Evolutionary conservation across 2,113 vertebrate genomes (phyloP), one percentile per base, ranked within the genome.

Genomic region (Silurus meridionalis): DNA sequence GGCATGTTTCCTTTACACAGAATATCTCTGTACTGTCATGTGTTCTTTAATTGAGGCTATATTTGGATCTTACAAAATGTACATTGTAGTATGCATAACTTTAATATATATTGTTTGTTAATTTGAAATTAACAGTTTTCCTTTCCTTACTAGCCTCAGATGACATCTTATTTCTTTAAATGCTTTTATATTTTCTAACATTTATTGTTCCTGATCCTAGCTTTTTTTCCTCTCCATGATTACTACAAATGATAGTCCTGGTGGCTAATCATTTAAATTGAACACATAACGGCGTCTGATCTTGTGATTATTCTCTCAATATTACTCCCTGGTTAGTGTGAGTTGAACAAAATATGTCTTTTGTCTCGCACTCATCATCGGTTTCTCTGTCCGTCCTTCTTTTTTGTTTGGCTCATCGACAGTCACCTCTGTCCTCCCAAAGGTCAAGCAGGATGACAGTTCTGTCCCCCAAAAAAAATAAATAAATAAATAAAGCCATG

Each of bases 251-350:
- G 23, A 25, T 25, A 53, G 15, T 79, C 77, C 8, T 60, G 28
- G 11, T 80, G 15, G 15, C 28, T 37, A 9, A 60, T 80, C 17
- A 21, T 10, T 50, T 61, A 53, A 52, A 53, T 82, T 67, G 53
- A 28, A 5, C 64, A 72, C 66, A 71, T 5, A 57, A 15, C 9
- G 25, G 64, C 58, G 64, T 15, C 8, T 72, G 82, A 72, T 15
- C 66, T 53, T 23, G 28, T 83, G 52, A 83, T 83, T 83, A 83
- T 72, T 83, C 66, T 50, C 52, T 55, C 53, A 58, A 71, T 72
- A 52, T 83, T 63, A 23, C 52, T 83, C 53, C 66, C 52, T 3
- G 9, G 52, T 83, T 71, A 25, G 46, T 25, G 37, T 64, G n/a
- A 19, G 48, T 37, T 79, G n/a, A 57, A 48, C 28, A 80, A 23